Evolutionary conservation across 2,888 invertebrate genomes (phyloP).

Genomic region (Noctua janthe): DNA sequence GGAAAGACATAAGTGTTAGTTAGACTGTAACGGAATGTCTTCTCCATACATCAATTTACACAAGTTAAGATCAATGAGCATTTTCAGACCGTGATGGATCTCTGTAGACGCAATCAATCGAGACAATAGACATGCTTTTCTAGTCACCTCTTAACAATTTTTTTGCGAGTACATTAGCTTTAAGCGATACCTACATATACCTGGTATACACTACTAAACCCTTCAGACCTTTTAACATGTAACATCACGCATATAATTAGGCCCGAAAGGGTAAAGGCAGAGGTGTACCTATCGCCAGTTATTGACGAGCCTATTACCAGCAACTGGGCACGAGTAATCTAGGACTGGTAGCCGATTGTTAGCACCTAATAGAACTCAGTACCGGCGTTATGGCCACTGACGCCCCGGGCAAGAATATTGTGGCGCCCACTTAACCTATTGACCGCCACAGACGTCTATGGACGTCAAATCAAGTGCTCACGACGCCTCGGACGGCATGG

Average conservation of each 20-base stretch:
- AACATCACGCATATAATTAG: too few species aligned
- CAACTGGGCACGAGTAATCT: neutral
- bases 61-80: slow-evolving; percentile 11
- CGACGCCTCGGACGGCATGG: too few species aligned
- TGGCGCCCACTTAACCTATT: too few species aligned
- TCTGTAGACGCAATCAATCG: slow-evolving; percentile 8
- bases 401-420: too few species aligned
- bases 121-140: neutral
- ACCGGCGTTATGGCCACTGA: too few species aligned
- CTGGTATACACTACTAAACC: neutral
- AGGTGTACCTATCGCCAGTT: neutral
- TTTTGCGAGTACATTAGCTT: too few species aligned
- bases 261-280: neutral
- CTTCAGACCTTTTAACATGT: too few species aligned
- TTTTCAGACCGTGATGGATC: slow-evolving; percentile 18
- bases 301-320: neutral
- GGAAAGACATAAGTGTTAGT: neutral
- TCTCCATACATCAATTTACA: neutral
- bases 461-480: too few species aligned
- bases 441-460: too few species aligned
- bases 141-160: neutral
- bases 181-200: too few species aligned
- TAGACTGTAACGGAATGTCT: slow-evolving; percentile 14
- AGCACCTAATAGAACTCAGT: too few species aligned
- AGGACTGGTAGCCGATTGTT: neutral